Percentiles rank a stretch among this genome's conserved stretches.
phyloP scores from a whole-genome alignment of 1,140 invertebrate genomes.

The Panagrolaimus sp. region DNA sequence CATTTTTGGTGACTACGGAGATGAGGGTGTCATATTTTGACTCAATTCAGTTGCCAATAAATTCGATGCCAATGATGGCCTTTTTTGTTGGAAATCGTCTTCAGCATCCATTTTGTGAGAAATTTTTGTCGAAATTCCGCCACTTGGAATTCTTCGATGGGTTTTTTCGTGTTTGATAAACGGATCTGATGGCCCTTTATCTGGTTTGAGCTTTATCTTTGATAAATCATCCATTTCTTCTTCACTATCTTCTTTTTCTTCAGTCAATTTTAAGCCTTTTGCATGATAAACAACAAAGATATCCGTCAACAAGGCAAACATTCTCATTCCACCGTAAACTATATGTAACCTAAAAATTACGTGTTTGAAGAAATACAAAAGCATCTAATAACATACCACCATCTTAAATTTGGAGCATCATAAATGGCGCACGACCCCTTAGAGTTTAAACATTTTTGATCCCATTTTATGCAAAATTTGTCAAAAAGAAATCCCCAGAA shows the following conservation, averaged over 20 bases:
- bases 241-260: neutral
- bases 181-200: neutral
- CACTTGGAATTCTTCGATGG: neutral
- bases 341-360: constrained; percentile 39
- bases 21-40: neutral
- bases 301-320: constrained; percentile 52
- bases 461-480: constrained; percentile 59
- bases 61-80: neutral
- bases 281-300: constrained; percentile 53
- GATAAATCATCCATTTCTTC: neutral
- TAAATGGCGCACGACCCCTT: constrained; percentile 60
- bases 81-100: constrained; percentile 3
- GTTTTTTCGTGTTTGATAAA: neutral
- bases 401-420: constrained; percentile 48
- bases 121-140: neutral
- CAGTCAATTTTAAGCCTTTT: constrained; percentile 42
- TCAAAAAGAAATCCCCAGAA: constrained; percentile 61
- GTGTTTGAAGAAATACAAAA: neutral
- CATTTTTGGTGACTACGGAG: too few relatives aligned
- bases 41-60: neutral
- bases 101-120: neutral
- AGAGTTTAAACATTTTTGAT: constrained; percentile 47
- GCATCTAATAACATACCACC: neutral
- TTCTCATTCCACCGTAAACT: constrained; percentile 48
- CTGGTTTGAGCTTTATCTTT: neutral